Evolutionary conservation across 2,113 vertebrate genomes (phyloP), one percentile per base, ranked within the genome.

Genomic region (Tragelaphus strepsiceros): DNA sequence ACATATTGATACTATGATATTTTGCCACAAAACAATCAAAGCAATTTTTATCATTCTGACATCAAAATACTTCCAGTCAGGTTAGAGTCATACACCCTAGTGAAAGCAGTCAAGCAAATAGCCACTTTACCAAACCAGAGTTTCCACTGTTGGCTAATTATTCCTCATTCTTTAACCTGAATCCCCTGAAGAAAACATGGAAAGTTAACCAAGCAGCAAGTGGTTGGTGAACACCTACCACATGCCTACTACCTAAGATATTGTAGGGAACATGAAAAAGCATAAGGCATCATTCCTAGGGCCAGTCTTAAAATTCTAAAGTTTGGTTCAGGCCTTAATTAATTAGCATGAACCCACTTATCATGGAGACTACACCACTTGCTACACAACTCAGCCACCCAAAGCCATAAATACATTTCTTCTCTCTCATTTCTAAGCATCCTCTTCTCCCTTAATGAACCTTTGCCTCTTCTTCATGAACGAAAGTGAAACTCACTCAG

Each of bases 121-220:
- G 86, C 26, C 51, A 64, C n/a, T 71, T 82, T 59, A 56, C 62
- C 51, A 87, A 81, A 90, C 49, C 56, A 26, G 59, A 83, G 39
- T 97, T 91, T 87, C 22, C 78, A 85, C 54, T 67, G 71, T 64
- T 62, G 71, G 30, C 39, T 89, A 53, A 77, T 92, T 81, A 90
- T 94, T 96, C 71, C 56, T 88, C 28, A 67, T 78, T 82, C 54
- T 90, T 96, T 61, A 90, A 78, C 71, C 71, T 77, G 51, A 93
- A 90, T 54, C 28, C 32, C 71, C 43, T 88, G 67, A 49, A 96
- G 83, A 16, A 74, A 94, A 88, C 82, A 26, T 11, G 28, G 32
- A 86, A 67, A 54, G 53, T 88, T 95, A 81, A 88, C 32, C 6
- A 35, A 77, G 64, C 59, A 82, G 22, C 78, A 88, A 22, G 28